Percentiles rank a stretch among this genome's conserved stretches.
Evolutionary conservation across 2,888 invertebrate species (phyloP).

Genomic region (Imbricaverruca yamaguchii): DNA sequence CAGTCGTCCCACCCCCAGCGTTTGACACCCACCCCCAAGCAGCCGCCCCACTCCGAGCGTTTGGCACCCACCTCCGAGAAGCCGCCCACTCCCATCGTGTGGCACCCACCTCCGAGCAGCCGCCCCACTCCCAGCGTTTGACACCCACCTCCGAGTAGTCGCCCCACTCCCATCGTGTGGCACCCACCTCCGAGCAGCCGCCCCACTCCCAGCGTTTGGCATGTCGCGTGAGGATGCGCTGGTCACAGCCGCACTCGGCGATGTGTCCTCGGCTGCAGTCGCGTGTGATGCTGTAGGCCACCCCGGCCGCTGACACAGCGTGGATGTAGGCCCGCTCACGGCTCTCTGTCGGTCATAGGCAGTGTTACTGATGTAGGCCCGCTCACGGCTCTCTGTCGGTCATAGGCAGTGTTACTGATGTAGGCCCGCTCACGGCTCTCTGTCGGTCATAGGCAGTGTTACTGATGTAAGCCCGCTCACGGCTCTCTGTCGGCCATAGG

Average conservation of each 20-base stretch:
- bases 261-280: slow-evolving; percentile 80
- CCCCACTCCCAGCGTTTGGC: slow-evolving; percentile 63
- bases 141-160: background rate
- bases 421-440: slow-evolving; percentile 85
- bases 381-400: slow-evolving; percentile 73
- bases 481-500: slow-evolving; percentile 58
- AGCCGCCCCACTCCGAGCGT: background rate
- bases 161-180: background rate
- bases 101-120: slow-evolving; percentile 69
- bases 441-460: slow-evolving; percentile 41
- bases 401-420: slow-evolving; percentile 42
- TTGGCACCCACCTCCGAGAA: too few species aligned
- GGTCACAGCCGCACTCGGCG: slow-evolving; percentile 81
- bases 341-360: slow-evolving; percentile 56
- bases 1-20: too few species aligned
- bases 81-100: too few species aligned
- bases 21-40: background rate
- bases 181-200: slow-evolving; percentile 74
- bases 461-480: slow-evolving; percentile 74
- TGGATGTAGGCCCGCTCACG: slow-evolving; percentile 84
- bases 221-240: slow-evolving; percentile 51
- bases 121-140: slow-evolving; percentile 65
- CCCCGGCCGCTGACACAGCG: slow-evolving; percentile 79
- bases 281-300: slow-evolving; percentile 77
- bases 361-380: slow-evolving; percentile 58